Base-by-base conservation (phyloP, 2,797 vertebrate genomes). In the Balearica regulorum region DNA sequence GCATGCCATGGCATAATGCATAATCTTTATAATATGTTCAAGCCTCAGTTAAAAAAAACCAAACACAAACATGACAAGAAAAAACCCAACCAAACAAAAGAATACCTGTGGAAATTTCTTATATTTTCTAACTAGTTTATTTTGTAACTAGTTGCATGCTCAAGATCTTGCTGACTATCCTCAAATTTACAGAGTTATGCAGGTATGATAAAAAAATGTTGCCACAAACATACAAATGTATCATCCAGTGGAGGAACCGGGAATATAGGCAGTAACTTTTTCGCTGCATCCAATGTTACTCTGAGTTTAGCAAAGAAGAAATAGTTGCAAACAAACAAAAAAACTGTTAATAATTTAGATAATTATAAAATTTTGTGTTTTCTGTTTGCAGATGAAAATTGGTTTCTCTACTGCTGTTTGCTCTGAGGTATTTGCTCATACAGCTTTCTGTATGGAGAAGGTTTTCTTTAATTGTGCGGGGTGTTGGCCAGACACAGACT, bases 381-480 rank as follows among this genome's bases (percentile, higher is more conserved):
- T 35, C 19, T 64, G 3, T 82, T 93, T 82, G 10, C 9, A 65
- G 48, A 68, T 57, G 8, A 33, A 78, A 82, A 90, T 37, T 11
- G 1, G 3, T 61, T 86, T 71, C 29, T 46, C 46, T 78, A 16
- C 17, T 70, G 29, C 26, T 90, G 28, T 80, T 89, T 83, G 10
- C 25, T 84, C 35, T 54, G 16, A 49, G 18, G 12, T 62, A 44
- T 49, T 87, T 72, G 4, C 44, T 60, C 20, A 44, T 55, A 41
- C 8, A 35, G 4, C 10, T 82, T 76, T 87, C 31, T 35, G 7
- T 24, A 58, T 9, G 16, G 35, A 69, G 4, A 76, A n/a, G 1
- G 0, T 37, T 75, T 66, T 55, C 5, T n/a, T 72, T 29, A 39
- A 13, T n/a, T 70, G 3, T 26, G 6, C 9, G 22, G 8, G 7